phyloP scores from a whole-genome alignment of 92 coral and sea anemone species.

The Diadumene lineata region DNA sequence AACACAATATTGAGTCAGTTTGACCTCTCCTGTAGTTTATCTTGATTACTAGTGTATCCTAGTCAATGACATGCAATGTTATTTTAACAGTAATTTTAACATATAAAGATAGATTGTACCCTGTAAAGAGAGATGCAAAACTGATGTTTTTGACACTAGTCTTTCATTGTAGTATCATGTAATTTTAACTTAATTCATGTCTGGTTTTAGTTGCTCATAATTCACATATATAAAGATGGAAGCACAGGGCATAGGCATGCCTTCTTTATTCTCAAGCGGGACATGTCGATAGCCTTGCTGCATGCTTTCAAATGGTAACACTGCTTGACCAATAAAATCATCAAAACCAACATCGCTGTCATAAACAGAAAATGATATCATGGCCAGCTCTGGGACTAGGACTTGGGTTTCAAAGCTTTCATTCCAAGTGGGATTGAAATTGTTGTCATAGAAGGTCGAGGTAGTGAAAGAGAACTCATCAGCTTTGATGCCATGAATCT shows the following conservation, averaged over 20 bases:
- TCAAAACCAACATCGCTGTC: slow-evolving; percentile 90
- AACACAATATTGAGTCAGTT: too few relatives aligned
- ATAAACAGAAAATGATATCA: slow-evolving; percentile 77
- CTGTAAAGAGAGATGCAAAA: too few relatives aligned
- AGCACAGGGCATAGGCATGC: slow-evolving; percentile 71
- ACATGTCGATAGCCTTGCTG: slow-evolving; percentile 90
- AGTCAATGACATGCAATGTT: too few relatives aligned
- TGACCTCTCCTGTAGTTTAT: too few relatives aligned
- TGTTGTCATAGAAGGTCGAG: slow-evolving; percentile 69
- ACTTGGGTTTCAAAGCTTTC: slow-evolving; percentile 68
- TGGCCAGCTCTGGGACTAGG: slow-evolving; percentile 78
- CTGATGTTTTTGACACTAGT: too few relatives aligned
- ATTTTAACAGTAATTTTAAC: too few relatives aligned
- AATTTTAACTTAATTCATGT: not conserved
- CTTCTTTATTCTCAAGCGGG: slow-evolving; percentile 55
- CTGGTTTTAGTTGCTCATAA: slow-evolving; percentile 15
- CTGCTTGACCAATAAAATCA: slow-evolving; percentile 88
- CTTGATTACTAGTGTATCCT: too few relatives aligned
- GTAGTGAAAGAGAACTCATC: slow-evolving; percentile 70
- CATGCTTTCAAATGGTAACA: slow-evolving; percentile 84
- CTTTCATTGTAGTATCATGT: too few relatives aligned
- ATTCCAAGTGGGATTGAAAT: slow-evolving; percentile 92
- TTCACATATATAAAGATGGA: slow-evolving; percentile 76
- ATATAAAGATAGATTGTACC: too few relatives aligned
- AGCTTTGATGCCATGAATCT: slow-evolving; percentile 75